phyloP scores from a whole-genome alignment of 1,140 invertebrate genomes.

The Patella vulgata region DNA sequence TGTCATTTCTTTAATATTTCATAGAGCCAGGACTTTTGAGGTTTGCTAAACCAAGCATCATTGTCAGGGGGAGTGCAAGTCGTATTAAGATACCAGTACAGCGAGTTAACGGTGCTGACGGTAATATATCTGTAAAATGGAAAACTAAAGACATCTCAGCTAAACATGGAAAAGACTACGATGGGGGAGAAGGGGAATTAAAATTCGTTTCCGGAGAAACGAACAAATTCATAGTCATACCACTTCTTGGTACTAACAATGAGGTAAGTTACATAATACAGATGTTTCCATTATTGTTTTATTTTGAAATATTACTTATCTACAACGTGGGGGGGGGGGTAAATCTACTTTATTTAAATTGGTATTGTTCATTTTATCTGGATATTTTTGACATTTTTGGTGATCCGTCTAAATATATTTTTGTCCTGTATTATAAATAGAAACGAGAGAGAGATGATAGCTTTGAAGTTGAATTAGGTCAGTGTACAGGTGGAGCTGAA shows the following conservation, averaged over 20 bases:
- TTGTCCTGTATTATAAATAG: conserved; percentile 32
- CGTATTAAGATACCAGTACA: conserved; percentile 70
- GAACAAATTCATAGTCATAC: conserved; percentile 70
- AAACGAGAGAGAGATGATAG: conserved; percentile 75
- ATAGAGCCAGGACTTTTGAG: conserved; percentile 74
- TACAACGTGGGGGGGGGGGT: too few relatives aligned
- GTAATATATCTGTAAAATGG: conserved; percentile 72
- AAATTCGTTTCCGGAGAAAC: conserved; percentile 73
- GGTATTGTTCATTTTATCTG: neutral
- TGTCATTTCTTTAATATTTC: conserved; percentile 4
- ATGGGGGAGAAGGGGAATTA: conserved; percentile 68
- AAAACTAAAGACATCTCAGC: conserved; percentile 74
- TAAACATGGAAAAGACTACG: conserved; percentile 71
- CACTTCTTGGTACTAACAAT: conserved; percentile 65
- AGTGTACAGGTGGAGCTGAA: conserved; percentile 70
- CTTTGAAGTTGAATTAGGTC: conserved; percentile 73
- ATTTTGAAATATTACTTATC: too few relatives aligned
- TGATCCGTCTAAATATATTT: too few relatives aligned
- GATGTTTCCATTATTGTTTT: too few relatives aligned
- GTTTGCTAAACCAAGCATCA: conserved; percentile 73
- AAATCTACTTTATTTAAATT: too few relatives aligned
- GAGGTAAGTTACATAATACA: too few relatives aligned
- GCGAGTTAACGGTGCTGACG: conserved; percentile 73
- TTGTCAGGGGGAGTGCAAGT: conserved; percentile 74
- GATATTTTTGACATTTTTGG: too few relatives aligned